These are phyloP conservation scores for Sarcoramphus papa DNA, from an alignment of 2,797 vertebrate genomes.

Conservation along the genomic window DNA sequence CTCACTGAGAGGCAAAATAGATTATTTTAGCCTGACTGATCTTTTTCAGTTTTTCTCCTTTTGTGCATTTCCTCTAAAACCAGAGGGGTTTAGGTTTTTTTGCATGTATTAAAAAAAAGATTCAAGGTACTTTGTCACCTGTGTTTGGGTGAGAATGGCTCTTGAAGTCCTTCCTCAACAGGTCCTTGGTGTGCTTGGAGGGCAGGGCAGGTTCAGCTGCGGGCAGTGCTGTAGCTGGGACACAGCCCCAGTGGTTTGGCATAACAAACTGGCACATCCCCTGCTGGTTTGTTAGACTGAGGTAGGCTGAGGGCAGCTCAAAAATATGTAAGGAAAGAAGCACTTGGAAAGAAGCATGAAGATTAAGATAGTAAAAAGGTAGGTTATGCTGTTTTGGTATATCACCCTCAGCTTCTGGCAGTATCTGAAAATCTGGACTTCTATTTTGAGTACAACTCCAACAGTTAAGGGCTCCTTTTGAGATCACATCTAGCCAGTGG, in stretches of 20 bases:
- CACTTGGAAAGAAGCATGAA: background rate
- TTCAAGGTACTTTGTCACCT: background rate
- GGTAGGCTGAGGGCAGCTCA: background rate
- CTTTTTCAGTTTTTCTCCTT: background rate
- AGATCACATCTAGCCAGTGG: background rate
- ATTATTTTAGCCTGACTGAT: background rate
- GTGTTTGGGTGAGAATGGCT: background rate
- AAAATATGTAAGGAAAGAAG: background rate
- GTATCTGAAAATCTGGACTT: background rate
- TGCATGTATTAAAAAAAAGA: background rate
- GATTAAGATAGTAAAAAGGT: background rate
- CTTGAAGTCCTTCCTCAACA: background rate
- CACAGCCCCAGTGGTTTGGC: background rate
- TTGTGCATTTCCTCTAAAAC: background rate
- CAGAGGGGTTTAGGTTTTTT: background rate
- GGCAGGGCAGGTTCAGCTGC: background rate
- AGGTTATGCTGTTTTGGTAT: background rate
- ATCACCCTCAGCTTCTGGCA: background rate
- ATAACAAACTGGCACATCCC: background rate
- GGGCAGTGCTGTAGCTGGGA: background rate
- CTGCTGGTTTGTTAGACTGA: background rate
- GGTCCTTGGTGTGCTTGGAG: background rate
- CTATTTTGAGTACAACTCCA: background rate
- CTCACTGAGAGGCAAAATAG: background rate
- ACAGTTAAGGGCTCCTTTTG: background rate